Percentiles rank a stretch among this genome's conserved stretches.
These are phyloP conservation scores for Lerista edwardsae DNA, from an alignment of 2,797 vertebrate genomes.

Conservation along the genomic window DNA sequence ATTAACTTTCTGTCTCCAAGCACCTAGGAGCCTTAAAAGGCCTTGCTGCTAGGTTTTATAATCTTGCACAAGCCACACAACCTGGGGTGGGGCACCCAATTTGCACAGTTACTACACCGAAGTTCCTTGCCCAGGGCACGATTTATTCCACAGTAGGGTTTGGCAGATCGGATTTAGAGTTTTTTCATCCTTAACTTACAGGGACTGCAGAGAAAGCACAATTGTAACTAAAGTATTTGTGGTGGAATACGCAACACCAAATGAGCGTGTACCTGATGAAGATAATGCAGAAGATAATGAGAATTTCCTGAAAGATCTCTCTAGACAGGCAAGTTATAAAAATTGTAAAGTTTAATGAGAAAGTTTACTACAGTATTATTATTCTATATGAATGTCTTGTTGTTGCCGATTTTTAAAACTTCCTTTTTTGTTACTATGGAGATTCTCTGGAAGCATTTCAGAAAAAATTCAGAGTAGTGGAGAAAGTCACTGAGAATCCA, in stretches of 20 bases:
- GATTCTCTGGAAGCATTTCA: neutral
- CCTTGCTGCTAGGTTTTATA: too few species aligned
- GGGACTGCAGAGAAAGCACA: constrained; percentile 88
- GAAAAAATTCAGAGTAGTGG: neutral
- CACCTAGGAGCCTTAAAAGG: too few species aligned
- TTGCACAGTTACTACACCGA: too few species aligned
- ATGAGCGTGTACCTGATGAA: constrained; percentile 57
- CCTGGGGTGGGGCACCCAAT: too few species aligned
- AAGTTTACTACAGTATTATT: neutral
- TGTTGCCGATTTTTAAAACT: neutral
- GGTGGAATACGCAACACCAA: constrained; percentile 77
- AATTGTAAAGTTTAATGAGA: neutral
- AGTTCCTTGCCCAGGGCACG: too few species aligned
- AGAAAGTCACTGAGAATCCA: neutral
- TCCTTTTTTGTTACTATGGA: neutral
- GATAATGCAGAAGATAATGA: constrained; percentile 60
- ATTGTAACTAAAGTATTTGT: constrained; percentile 90
- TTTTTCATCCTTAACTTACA: constrained; percentile 67
- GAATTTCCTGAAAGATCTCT: constrained; percentile 61
- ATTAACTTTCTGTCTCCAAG: too few species aligned
- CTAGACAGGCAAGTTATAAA: constrained; percentile 67
- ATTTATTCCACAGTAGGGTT: neutral
- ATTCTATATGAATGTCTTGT: neutral
- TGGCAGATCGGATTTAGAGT: neutral
- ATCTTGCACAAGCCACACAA: too few species aligned